Percentiles rank a stretch among this genome's conserved stretches.
Evolutionary conservation across 2,888 invertebrate species (phyloP).

Genomic region (Dysmachus trigonus): DNA sequence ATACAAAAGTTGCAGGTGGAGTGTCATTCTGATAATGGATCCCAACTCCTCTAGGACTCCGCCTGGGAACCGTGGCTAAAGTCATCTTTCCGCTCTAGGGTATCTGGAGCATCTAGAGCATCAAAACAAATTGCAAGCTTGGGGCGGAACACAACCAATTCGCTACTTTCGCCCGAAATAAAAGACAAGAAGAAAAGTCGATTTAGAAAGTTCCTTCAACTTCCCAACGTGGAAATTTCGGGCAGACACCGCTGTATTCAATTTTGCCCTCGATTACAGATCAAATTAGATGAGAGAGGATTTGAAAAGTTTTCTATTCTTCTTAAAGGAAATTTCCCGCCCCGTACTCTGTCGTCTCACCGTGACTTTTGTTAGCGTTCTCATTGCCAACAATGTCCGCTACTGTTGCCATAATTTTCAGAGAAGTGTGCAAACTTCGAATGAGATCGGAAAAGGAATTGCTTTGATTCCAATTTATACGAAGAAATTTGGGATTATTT

Average conservation of each 20-base stretch:
- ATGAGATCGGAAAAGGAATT: background rate
- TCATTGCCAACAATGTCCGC: background rate
- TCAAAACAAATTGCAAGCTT: background rate
- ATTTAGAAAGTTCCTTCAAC: conserved; percentile 2
- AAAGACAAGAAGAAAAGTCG: background rate
- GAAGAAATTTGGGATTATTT: background rate
- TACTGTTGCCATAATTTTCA: background rate
- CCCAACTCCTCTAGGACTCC: background rate
- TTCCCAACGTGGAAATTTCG: conserved; percentile 11
- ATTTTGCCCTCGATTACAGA: conserved; percentile 19
- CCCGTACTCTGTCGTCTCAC: background rate
- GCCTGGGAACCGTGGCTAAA: background rate
- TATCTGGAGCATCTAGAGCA: too few species aligned
- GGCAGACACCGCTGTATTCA: background rate
- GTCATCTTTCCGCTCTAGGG: background rate
- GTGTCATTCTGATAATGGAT: background rate
- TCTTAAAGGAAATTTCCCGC: background rate
- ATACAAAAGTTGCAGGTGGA: background rate
- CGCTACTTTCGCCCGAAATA: background rate
- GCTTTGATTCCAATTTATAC: background rate
- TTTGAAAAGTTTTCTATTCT: background rate
- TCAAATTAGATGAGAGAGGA: conserved; percentile 34
- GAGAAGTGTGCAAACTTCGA: background rate
- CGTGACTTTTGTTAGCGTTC: background rate
- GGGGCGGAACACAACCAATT: background rate